Percentiles rank a stretch among this genome's conserved stretches.
Conservation (phyloP, 2,797 vertebrate species). For the Monodelphis domestica region DNA sequence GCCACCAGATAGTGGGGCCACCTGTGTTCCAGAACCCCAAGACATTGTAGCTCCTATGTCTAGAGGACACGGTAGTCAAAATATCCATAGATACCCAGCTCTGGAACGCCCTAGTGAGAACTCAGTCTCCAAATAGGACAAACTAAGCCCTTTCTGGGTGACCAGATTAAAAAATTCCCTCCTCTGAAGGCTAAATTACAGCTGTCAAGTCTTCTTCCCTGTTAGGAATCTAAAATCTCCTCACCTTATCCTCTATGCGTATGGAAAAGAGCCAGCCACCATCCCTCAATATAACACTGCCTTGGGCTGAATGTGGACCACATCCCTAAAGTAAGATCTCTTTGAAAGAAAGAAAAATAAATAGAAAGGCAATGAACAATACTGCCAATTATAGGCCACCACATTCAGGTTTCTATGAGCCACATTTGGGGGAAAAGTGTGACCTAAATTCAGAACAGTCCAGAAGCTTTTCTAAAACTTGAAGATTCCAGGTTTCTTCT, state of each 20-base stretch:
- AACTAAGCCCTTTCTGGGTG: background rate
- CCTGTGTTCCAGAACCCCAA: background rate
- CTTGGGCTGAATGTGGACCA: background rate
- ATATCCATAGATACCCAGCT: background rate
- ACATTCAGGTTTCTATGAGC: background rate
- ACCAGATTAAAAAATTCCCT: background rate
- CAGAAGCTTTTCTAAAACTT: background rate
- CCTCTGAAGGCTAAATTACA: background rate
- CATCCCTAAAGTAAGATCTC: background rate
- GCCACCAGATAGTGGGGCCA: background rate
- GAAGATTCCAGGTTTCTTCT: background rate
- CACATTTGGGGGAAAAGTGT: background rate
- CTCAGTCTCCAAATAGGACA: background rate
- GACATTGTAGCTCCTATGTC: background rate
- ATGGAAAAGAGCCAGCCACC: background rate
- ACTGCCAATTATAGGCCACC: background rate
- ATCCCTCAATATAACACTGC: background rate
- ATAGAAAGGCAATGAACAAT: background rate
- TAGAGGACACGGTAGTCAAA: background rate
- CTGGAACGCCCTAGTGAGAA: background rate
- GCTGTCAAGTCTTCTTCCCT: background rate
- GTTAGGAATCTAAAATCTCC: background rate
- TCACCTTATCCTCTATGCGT: background rate
- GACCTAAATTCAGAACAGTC: background rate
- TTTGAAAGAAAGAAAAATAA: background rate